These are phyloP conservation scores for Trichonephila inaurata DNA, from an alignment of 1,140 invertebrate species.

Conservation along the genomic window DNA sequence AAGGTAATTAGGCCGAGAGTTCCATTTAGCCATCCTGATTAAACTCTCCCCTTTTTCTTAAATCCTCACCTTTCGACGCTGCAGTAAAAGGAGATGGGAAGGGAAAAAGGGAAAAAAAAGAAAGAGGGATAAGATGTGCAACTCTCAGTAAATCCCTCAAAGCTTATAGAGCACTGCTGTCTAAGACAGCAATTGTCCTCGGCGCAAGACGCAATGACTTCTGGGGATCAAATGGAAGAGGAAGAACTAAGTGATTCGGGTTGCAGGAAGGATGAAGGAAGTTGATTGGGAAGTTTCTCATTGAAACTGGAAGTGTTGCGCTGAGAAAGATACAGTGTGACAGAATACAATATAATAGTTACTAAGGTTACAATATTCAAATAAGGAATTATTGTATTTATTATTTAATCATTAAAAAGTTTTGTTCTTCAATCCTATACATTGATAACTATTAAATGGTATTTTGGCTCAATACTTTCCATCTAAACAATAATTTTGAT, in stretches of 20 bases:
- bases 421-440: no score
- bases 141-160: background rate
- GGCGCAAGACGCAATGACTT: constrained; percentile 43
- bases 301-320: background rate
- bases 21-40: constrained; percentile 45
- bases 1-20: constrained; percentile 39
- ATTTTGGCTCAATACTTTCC: no score
- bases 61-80: background rate
- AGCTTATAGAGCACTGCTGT: background rate
- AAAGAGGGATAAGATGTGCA: background rate
- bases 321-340: no score
- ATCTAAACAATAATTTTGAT: no score
- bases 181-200: constrained; percentile 44
- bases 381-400: no score
- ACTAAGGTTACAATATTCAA: no score
- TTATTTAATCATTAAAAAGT: no score
- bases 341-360: no score
- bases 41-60: constrained; percentile 44
- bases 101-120: background rate
- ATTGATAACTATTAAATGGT: no score
- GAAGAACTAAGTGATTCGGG: constrained; percentile 1
- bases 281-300: background rate
- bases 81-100: background rate
- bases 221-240: background rate
- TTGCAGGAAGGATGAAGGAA: background rate